Evolutionary conservation across 2,797 vertebrate species (phyloP).

Genomic region (Poeciliopsis presidionis): DNA sequence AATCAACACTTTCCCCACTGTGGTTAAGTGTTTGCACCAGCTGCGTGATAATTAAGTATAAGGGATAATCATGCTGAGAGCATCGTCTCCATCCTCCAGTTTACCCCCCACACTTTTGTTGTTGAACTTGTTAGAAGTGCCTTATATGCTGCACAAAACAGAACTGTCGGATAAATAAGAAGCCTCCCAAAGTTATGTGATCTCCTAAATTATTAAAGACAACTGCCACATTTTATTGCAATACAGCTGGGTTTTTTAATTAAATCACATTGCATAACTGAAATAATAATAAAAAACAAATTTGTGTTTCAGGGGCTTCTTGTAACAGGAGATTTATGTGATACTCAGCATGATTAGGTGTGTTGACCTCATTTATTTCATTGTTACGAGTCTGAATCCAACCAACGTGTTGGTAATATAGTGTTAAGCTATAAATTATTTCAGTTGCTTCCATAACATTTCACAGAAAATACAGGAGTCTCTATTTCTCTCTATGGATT

Average conservation of each 20-base stretch:
- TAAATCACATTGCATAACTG: not conserved
- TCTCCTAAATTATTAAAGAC: not conserved
- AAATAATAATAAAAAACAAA: conserved; percentile 9
- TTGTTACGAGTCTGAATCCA: conserved; percentile 26
- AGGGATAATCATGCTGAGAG: conserved; percentile 33
- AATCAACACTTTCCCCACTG: conserved; percentile 21
- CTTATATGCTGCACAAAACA: conserved; percentile 1
- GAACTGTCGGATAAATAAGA: conserved; percentile 1
- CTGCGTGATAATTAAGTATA: conserved; percentile 40
- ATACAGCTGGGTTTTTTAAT: not conserved
- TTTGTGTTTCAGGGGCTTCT: conserved; percentile 15
- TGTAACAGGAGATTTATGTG: conserved; percentile 13
- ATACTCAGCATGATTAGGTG: conserved; percentile 32
- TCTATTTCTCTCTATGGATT: not conserved
- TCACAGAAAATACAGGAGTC: conserved; percentile 13
- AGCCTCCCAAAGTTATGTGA: not conserved
- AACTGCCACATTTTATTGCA: not conserved
- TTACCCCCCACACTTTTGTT: conserved; percentile 9
- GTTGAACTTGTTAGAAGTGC: conserved; percentile 6
- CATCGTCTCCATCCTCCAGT: conserved; percentile 15
- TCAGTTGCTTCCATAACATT: conserved; percentile 12
- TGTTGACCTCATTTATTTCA: conserved; percentile 26
- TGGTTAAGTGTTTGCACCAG: conserved; percentile 17
- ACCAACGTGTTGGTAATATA: conserved; percentile 35
- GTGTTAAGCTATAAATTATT: conserved; percentile 29